Conservation (phyloP, 2,888 invertebrate species). For the Cheilosia vernalis region DNA sequence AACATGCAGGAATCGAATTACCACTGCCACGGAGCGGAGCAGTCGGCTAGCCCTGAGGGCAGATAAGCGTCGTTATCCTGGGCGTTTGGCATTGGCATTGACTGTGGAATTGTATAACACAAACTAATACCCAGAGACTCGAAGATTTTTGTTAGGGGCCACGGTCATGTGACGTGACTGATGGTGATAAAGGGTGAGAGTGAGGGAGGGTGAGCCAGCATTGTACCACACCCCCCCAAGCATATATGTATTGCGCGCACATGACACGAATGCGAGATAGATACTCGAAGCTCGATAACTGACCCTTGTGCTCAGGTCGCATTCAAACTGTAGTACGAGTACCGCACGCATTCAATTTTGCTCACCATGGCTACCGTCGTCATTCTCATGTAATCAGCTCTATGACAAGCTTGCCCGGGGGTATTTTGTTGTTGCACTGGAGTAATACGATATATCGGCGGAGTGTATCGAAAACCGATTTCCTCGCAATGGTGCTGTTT, state of each 20-base stretch:
- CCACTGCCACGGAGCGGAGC: constrained; percentile 37
- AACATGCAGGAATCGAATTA: constrained; percentile 67
- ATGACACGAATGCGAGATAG: constrained; percentile 67
- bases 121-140: constrained; percentile 53
- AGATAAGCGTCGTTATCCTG: constrained; percentile 69
- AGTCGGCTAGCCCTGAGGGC: constrained; percentile 43
- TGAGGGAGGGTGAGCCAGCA: not conserved
- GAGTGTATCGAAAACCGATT: constrained; percentile 60
- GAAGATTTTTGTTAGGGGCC: constrained; percentile 26
- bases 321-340: constrained; percentile 8
- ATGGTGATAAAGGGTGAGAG: constrained; percentile 33
- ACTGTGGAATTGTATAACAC: constrained; percentile 66
- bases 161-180: constrained; percentile 63
- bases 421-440: constrained; percentile 47
- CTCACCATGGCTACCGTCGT: constrained; percentile 40
- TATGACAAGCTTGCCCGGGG: constrained; percentile 61
- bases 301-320: constrained; percentile 44
- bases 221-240: constrained; percentile 22
- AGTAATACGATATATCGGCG: constrained; percentile 50
- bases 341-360: constrained; percentile 57
- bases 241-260: constrained; percentile 25
- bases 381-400: constrained; percentile 70
- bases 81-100: constrained; percentile 72
- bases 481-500: constrained; percentile 36
- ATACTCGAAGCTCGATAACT: constrained; percentile 70